Conservation (phyloP, 2,888 invertebrate genomes). For the Dorcus hopei region DNA sequence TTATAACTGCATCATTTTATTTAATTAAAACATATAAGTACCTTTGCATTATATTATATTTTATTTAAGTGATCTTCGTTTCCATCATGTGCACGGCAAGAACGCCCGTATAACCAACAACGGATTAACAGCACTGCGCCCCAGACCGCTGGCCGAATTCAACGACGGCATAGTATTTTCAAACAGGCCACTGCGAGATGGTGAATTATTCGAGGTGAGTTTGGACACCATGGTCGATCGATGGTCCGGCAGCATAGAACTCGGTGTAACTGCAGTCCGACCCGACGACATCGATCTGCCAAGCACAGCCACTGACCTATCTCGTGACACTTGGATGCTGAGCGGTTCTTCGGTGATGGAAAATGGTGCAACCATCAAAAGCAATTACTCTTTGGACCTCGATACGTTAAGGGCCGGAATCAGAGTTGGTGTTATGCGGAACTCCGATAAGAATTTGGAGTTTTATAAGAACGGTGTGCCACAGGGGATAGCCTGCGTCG, state of each 20-base stretch:
- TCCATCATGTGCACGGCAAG: slow-evolving; percentile 85
- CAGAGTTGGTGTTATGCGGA: slow-evolving; percentile 84
- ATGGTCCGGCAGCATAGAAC: slow-evolving; percentile 91
- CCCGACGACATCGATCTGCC: slow-evolving; percentile 87
- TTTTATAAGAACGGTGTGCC: slow-evolving; percentile 85
- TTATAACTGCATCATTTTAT: neutral
- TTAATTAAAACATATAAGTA: neutral
- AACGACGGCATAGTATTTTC: slow-evolving; percentile 93
- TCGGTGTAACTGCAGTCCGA: slow-evolving; percentile 82
- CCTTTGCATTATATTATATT: neutral
- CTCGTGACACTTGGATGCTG: slow-evolving; percentile 88
- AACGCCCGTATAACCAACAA: slow-evolving; percentile 83
- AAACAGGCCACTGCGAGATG: slow-evolving; percentile 79
- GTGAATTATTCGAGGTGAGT: slow-evolving; percentile 88
- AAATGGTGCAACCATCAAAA: slow-evolving; percentile 80
- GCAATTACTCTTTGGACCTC: slow-evolving; percentile 82
- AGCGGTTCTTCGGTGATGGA: slow-evolving; percentile 91
- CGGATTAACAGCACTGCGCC: slow-evolving; percentile 80
- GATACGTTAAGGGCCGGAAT: slow-evolving; percentile 77
- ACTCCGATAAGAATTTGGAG: slow-evolving; percentile 78
- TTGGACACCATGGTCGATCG: slow-evolving; percentile 89
- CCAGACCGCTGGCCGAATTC: slow-evolving; percentile 86
- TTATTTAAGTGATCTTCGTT: slow-evolving; percentile 68
- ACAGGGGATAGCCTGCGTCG: slow-evolving; percentile 73
- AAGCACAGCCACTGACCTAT: slow-evolving; percentile 87